These are phyloP conservation scores for Heliconius sara DNA, from an alignment of 2,888 invertebrate species.

Conservation along the genomic window DNA sequence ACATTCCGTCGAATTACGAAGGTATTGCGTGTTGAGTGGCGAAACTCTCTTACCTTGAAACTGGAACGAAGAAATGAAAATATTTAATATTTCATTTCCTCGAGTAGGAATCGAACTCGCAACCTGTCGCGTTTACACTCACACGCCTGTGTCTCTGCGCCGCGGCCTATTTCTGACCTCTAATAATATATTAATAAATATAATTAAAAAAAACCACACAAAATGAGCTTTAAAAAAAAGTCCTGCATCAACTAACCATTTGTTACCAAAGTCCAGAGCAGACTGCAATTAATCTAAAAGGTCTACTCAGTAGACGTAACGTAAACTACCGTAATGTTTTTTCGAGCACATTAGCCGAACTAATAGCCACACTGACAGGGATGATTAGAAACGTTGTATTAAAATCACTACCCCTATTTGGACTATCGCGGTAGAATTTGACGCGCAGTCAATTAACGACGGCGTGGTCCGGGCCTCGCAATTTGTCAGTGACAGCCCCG, in stretches of 20 bases:
- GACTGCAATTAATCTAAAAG: conserved; percentile 30
- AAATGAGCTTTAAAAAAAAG: conserved; percentile 1
- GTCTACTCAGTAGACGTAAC: conserved; percentile 26
- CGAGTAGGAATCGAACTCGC: too few species aligned
- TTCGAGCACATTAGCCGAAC: conserved; percentile 39
- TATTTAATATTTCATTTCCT: too few species aligned
- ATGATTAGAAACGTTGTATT: conserved; percentile 46
- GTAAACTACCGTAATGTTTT: conserved; percentile 34
- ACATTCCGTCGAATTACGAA: too few species aligned
- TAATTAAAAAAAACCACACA: neutral
- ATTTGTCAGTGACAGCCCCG: conserved; percentile 81
- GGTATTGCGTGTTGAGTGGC: too few species aligned
- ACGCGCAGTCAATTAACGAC: conserved; percentile 80
- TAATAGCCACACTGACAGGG: conserved; percentile 41
- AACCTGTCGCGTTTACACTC: too few species aligned
- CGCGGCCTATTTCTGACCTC: too few species aligned
- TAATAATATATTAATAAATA: neutral
- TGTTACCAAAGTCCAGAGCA: conserved; percentile 23
- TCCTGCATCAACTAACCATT: conserved; percentile 26
- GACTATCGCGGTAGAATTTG: conserved; percentile 75
- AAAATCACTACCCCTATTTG: conserved; percentile 70
- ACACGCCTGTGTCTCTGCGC: too few species aligned
- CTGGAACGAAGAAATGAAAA: too few species aligned
- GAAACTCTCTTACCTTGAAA: too few species aligned
- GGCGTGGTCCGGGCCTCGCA: conserved; percentile 64